Percentiles rank a stretch among this genome's conserved stretches.
Evolutionary conservation across 2,888 invertebrate species (phyloP).

Genomic region (Dasypolia templi): DNA sequence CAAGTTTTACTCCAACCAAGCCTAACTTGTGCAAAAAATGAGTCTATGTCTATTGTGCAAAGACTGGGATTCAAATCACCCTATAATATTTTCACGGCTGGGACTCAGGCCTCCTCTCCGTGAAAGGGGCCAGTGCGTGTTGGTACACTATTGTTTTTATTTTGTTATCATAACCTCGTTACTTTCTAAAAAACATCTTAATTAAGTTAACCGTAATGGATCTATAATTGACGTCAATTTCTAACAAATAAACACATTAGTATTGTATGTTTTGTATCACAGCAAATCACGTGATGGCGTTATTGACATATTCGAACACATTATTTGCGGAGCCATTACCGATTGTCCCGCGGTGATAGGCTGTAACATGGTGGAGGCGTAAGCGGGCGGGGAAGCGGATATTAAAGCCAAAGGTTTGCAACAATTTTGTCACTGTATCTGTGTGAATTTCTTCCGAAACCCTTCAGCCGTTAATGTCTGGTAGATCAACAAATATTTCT

Average conservation of each 20-base stretch:
- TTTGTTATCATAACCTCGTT: neutral
- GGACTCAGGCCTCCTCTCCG: neutral
- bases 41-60: too few relatives aligned
- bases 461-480: too few relatives aligned
- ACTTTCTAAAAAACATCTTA: neutral
- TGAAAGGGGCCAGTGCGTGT: too few relatives aligned
- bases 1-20: too few relatives aligned
- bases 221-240: constrained; percentile 29
- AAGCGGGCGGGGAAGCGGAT: constrained; percentile 14
- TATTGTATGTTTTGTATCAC: constrained; percentile 50
- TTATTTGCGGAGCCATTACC: constrained; percentile 67
- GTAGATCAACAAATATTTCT: neutral
- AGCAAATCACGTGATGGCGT: constrained; percentile 59
- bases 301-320: constrained; percentile 54
- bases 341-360: constrained; percentile 39
- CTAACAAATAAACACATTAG: constrained; percentile 47
- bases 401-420: neutral
- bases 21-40: too few relatives aligned
- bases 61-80: neutral
- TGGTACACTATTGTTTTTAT: too few relatives aligned
- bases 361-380: neutral
- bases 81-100: neutral
- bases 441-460: too few relatives aligned
- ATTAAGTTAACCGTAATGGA: constrained; percentile 18
- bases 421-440: neutral